Conservation (phyloP, 2,888 invertebrate species). For the Cryptocheilus praepositus region DNA sequence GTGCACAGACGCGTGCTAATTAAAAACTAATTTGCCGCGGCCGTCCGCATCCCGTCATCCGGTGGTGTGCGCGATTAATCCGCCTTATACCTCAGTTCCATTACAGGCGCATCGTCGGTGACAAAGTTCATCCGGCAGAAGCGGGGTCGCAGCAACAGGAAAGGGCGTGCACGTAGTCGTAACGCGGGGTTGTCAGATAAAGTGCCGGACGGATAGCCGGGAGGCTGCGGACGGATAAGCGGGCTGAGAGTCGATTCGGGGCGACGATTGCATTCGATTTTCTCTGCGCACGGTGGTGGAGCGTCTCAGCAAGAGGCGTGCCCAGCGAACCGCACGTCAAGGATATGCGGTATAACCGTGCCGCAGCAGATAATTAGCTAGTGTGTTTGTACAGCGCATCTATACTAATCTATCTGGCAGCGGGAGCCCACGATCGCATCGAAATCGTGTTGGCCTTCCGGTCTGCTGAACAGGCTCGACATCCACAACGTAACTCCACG, state of each 20-base stretch:
- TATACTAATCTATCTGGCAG: slow-evolving; percentile 36
- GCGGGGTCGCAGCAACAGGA: no score
- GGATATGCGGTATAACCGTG: slow-evolving; percentile 20
- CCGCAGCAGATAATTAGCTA: slow-evolving; percentile 38
- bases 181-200: background rate
- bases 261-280: background rate
- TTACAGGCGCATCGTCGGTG: no score
- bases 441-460: slow-evolving; percentile 55
- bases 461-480: slow-evolving; percentile 49
- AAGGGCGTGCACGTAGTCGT: no score
- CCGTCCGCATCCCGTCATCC: no score
- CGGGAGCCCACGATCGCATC: slow-evolving; percentile 31
- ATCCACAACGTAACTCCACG: slow-evolving; percentile 1
- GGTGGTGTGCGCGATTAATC: background rate
- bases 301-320: background rate
- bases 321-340: slow-evolving; percentile 14
- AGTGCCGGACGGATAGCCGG: background rate
- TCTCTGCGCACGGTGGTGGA: background rate
- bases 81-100: background rate
- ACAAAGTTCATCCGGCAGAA: no score
- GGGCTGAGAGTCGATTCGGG: background rate
- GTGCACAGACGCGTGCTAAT: no score
- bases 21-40: no score
- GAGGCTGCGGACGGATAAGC: background rate
- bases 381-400: slow-evolving; percentile 30